phyloP scores from a whole-genome alignment of 2,888 invertebrate genomes.

The Drosophila suboccidentalis region DNA sequence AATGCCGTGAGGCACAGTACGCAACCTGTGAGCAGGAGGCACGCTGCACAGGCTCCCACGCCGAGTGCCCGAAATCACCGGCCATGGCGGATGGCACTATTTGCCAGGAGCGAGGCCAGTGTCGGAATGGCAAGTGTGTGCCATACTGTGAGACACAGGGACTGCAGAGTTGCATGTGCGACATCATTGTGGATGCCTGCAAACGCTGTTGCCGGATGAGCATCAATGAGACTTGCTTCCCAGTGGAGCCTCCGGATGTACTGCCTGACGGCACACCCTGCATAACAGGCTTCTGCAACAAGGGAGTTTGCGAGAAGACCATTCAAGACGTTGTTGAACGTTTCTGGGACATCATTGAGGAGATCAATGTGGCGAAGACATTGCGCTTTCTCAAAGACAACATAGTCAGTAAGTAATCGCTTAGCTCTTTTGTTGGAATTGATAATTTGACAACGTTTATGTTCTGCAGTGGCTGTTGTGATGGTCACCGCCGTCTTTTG shows the following conservation, averaged over 20 bases:
- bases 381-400: conserved; percentile 95
- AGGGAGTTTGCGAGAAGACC: conserved; percentile 97
- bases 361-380: conserved; percentile 97
- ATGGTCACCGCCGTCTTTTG: conserved; percentile 96
- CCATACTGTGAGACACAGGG: conserved; percentile 98
- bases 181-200: conserved; percentile 96
- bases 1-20: conserved; percentile 96
- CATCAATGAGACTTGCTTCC: conserved; percentile 96
- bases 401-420: conserved; percentile 91
- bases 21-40: conserved; percentile 97
- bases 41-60: conserved; percentile 92
- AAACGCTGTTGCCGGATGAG: conserved; percentile 97
- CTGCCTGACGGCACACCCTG: conserved; percentile 97
- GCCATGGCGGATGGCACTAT: conserved; percentile 89
- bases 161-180: conserved; percentile 98
- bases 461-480: conserved; percentile 89
- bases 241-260: conserved; percentile 94
- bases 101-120: conserved; percentile 96
- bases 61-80: conserved; percentile 94
- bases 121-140: conserved; percentile 94
- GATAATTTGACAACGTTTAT: neutral
- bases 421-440: too few species aligned
- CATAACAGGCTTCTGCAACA: conserved; percentile 98
- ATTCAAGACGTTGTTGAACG: conserved; percentile 97
- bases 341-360: conserved; percentile 99